A percentile compares a stretch with the other conserved stretches of the same genome.
These are phyloP conservation scores for Cossypha heuglini DNA, from an alignment of 2,797 vertebrate genomes.

Conservation along the genomic window DNA sequence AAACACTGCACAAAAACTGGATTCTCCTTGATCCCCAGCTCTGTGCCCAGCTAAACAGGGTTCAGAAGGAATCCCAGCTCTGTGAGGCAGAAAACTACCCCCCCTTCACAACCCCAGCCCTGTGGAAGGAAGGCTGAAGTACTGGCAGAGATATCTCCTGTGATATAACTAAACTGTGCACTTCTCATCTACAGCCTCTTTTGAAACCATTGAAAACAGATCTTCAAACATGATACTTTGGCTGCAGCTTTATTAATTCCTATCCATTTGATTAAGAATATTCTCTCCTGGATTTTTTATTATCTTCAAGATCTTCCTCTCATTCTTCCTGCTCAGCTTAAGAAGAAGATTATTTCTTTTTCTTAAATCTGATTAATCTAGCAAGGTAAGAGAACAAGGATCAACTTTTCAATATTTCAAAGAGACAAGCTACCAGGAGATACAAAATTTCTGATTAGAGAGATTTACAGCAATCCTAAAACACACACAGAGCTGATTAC, in stretches of 20 bases:
- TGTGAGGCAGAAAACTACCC: neutral
- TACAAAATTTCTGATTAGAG: slow-evolving; percentile 48
- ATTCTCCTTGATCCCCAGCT: neutral
- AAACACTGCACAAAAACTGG: neutral
- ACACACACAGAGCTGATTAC: slow-evolving; percentile 19
- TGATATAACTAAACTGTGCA: slow-evolving; percentile 37
- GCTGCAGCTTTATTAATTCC: slow-evolving; percentile 33
- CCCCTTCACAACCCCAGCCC: neutral
- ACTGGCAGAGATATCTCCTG: slow-evolving; percentile 15
- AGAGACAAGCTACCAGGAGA: neutral
- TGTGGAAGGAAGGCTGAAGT: slow-evolving; percentile 27
- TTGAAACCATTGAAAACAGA: slow-evolving; percentile 43
- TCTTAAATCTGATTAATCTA: slow-evolving; percentile 45
- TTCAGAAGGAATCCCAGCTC: neutral
- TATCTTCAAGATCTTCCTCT: slow-evolving; percentile 58
- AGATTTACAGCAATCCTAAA: slow-evolving; percentile 60
- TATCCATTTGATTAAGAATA: slow-evolving; percentile 54
- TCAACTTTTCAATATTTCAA: slow-evolving; percentile 44
- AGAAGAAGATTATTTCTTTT: slow-evolving; percentile 38
- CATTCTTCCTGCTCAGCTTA: slow-evolving; percentile 33
- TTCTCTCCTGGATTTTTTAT: slow-evolving; percentile 44
- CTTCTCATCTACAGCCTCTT: slow-evolving; percentile 38
- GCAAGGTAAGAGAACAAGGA: slow-evolving; percentile 55
- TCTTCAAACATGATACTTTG: slow-evolving; percentile 38
- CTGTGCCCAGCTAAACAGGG: neutral